A percentile compares a stretch with the other conserved stretches of the same genome.
phyloP scores from a whole-genome alignment of 2,113 vertebrate genomes.

The Bubalus kerabau region DNA sequence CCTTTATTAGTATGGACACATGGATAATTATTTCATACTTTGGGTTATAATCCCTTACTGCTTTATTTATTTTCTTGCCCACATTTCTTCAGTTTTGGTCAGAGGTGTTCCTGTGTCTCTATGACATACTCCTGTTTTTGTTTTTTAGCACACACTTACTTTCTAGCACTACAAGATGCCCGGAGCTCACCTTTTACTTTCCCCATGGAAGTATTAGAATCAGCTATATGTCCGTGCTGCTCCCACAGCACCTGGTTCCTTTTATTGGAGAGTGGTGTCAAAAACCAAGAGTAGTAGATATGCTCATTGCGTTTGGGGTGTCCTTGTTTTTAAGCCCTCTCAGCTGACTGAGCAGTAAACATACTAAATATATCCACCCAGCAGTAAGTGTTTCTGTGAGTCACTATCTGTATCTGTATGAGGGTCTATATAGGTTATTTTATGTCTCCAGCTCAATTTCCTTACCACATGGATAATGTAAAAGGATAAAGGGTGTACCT shows the following conservation, averaged over 20 bases:
- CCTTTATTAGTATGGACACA: background rate
- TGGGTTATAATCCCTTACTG: background rate
- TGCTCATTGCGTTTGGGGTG: background rate
- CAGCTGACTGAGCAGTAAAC: background rate
- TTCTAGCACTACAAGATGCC: background rate
- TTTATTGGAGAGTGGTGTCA: background rate
- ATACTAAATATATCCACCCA: too few relatives aligned
- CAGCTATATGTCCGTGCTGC: background rate
- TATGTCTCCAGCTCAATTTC: background rate
- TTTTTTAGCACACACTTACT: background rate
- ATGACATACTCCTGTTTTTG: rapidly evolving
- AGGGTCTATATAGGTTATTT: background rate
- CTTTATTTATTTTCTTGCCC: background rate
- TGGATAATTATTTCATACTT: background rate
- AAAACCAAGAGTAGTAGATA: background rate
- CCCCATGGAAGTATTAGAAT: background rate
- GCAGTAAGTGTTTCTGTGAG: background rate
- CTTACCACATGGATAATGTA: background rate
- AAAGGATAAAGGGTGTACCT: background rate
- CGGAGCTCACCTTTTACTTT: background rate
- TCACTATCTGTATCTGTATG: background rate
- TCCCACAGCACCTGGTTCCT: background rate
- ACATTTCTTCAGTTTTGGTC: background rate
- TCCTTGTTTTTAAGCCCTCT: background rate
- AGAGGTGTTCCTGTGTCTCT: background rate